Conservation (phyloP, 1,140 invertebrate genomes). For the Eupristina koningsbergeri region DNA sequence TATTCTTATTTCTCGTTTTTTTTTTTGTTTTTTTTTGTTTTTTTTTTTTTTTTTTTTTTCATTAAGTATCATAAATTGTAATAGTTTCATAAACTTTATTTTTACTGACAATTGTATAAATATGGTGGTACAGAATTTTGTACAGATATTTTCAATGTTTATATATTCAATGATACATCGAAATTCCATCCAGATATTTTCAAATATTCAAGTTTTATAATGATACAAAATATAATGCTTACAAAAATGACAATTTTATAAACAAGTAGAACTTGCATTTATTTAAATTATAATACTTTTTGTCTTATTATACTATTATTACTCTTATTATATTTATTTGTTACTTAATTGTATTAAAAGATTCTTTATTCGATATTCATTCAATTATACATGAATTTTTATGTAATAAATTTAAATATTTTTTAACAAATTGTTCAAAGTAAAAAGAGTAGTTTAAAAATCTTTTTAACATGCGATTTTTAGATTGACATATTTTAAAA, state of each 20-base stretch:
- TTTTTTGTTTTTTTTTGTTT: too few species aligned
- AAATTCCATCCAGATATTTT: background rate
- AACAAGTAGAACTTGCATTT: background rate
- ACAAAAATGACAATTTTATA: background rate
- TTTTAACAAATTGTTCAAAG: constrained; percentile 6
- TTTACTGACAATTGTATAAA: background rate
- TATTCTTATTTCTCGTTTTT: background rate
- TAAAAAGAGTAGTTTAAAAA: background rate
- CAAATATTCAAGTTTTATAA: background rate
- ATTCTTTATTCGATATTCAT: background rate
- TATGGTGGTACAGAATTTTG: background rate
- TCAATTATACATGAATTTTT: constrained; percentile 3
- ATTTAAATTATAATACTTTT: constrained; percentile 8
- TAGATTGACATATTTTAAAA: too few species aligned
- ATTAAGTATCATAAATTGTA: constrained; percentile 1
- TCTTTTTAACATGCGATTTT: too few species aligned
- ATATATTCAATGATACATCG: background rate
- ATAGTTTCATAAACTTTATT: background rate
- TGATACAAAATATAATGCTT: background rate
- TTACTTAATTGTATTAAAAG: too few species aligned
- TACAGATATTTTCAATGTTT: background rate
- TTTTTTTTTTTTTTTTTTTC: background rate
- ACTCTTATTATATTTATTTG: too few species aligned
- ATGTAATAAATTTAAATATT: background rate
- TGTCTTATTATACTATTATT: too few species aligned